These are phyloP conservation scores for Trachelipus rathkii DNA, from an alignment of 1,140 invertebrate species.

Conservation along the genomic window DNA sequence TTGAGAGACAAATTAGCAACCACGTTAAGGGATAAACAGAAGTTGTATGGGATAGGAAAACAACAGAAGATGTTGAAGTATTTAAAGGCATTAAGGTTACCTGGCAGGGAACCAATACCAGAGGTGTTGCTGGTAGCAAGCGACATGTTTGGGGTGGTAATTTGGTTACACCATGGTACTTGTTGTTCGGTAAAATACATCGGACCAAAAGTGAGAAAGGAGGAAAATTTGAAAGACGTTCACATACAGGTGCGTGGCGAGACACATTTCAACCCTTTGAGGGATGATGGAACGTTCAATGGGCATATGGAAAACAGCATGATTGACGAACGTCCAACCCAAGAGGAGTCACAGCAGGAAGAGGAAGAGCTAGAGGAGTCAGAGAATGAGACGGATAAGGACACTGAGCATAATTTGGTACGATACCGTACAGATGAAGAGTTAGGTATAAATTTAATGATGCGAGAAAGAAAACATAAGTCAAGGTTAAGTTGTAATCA, in stretches of 20 bases:
- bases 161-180: neutral
- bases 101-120: neutral
- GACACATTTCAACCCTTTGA: neutral
- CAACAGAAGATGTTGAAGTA: neutral
- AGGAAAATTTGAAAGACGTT: neutral
- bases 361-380: no score
- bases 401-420: no score
- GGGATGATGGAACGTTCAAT: neutral
- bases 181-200: neutral
- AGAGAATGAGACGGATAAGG: no score
- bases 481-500: neutral
- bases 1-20: no score
- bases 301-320: neutral
- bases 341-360: no score
- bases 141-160: neutral
- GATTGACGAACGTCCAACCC: no score
- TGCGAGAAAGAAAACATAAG: neutral
- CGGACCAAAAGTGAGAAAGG: neutral
- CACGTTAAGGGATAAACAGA: neutral
- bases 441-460: neutral
- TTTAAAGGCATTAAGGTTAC: neutral
- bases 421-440: neutral
- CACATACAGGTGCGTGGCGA: neutral
- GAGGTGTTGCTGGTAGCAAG: constrained; percentile 4
- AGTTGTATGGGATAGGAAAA: neutral